Evolutionary conservation across 2,888 invertebrate species (phyloP), one percentile per base, ranked within the genome.

Genomic region (Brachypterus glaber): DNA sequence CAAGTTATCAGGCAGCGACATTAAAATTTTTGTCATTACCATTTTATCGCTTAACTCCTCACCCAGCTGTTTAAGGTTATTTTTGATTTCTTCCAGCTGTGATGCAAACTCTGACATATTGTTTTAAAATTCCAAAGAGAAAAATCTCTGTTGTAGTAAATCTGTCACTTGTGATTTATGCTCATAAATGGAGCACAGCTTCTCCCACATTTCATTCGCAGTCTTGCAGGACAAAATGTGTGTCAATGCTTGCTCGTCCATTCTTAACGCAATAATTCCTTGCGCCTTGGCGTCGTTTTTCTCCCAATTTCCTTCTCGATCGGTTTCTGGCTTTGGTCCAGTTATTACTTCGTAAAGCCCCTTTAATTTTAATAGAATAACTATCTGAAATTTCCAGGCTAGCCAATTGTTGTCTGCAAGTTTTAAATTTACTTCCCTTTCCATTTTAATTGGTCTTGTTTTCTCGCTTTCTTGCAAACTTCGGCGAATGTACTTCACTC

Each of bases 181-280:
- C 17, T 52, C 51, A 41, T 48, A 50, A 14, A 51, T 33, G n/a
- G 34, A 16, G 17, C 27, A 37, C 3, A 47, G 30, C 25, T 49
- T 53, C 2, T 17, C n/a, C 52, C 51, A 54, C 51, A 54, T 52
- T 38, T 52, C 45, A 13, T 24, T 14, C 26, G 53, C 33, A 13
- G 45, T 44, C 17, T 37, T 17, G 35, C 49, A 47, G 12, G 43
- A 35, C 24, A 53, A 27, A 9, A 53, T 40, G 38, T 54, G 49
- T 12, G 41, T 44, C n/a, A 51, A 5, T 16, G 41, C 37, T 32
- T 45, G 46, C 32, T 50, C 46, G 15, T 49, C 49, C 34, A 52
- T 41, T 32, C 51, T 35, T 17, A 37, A 41, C 2, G 43, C 49
- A 4, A 51, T 36, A 7, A 48, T 35, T 38, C 51, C 49, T 37